Base-by-base conservation (phyloP, 2,797 vertebrate genomes). In the Oreortyx pictus region DNA sequence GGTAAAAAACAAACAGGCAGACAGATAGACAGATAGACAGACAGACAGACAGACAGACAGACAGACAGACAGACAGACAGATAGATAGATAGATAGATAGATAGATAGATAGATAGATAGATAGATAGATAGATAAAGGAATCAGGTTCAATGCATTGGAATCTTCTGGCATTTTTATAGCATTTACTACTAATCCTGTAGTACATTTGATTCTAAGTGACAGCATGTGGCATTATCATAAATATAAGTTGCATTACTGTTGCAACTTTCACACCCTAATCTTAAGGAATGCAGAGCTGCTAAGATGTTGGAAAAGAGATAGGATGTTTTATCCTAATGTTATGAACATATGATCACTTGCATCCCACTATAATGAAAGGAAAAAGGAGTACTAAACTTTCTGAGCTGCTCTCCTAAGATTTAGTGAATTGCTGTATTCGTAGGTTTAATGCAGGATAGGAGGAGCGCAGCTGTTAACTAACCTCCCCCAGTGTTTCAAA, bases 191-290 rank as follows among this genome's bases (percentile, higher is more conserved):
- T 94, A 86, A 95, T 91, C 66, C 88, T 78, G 49, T 49, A 75
- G 71, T 80, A 49, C 39, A 2, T 75, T 76, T 95, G 57, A 94
- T 89, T 90, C 57, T 82, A 94, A 90, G 64, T 91, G 94, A 94
- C 92, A 96, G 87, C 64, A 60, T 37, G 49, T 80, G 64, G 92
- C 73, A 91, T 80, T 89, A 93, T 88, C 93, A 88, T 89, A 92
- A 92, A 93, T 91, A 92, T 94, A 90, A 91, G 73, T 41, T 89
- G 76, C 87, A 89, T 87, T 93, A 91, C 70, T 86, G 67, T 82
- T 94, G 89, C 87, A 71, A 67, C 83, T 74, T 94, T 95, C 67
- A 88, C 46, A 59, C 82, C 64, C 59, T 92, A 95, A 94, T 95
- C 92, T 92, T 82, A 90, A 57, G 41, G 44, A 81, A 94, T 94